These are phyloP conservation scores for Corydoras sp. DNA, from an alignment of 2,113 vertebrate species.

Conservation along the genomic window DNA sequence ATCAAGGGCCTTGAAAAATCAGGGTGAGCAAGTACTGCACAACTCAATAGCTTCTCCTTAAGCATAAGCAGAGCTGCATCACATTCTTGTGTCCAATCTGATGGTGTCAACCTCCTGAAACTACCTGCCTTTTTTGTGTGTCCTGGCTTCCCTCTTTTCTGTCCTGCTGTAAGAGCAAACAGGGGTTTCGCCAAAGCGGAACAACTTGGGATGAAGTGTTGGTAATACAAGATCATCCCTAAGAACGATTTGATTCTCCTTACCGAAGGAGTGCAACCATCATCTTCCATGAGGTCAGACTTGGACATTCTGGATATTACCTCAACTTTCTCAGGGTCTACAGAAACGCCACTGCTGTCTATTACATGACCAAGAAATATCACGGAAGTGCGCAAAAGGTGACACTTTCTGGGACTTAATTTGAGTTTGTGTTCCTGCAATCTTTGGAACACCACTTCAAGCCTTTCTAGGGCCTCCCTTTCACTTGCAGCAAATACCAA, in stretches of 20 bases:
- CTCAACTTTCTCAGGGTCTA: neutral
- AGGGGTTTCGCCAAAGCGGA: constrained; percentile 12
- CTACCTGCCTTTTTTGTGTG: neutral
- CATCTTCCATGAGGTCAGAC: constrained; percentile 3
- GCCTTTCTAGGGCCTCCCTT: neutral
- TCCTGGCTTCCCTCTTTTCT: neutral
- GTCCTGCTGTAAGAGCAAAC: constrained; percentile 11
- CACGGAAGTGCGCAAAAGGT: constrained; percentile 4
- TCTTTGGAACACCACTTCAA: neutral
- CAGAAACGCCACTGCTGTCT: neutral
- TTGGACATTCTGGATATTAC: neutral
- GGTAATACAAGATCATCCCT: constrained; percentile 17
- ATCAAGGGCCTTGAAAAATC: constrained; percentile 18
- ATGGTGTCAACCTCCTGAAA: neutral
- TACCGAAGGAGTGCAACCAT: neutral
- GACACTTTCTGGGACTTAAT: neutral
- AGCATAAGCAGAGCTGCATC: neutral
- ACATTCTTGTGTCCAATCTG: neutral
- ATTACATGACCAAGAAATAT: constrained; percentile 10
- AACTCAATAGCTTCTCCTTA: constrained; percentile 13
- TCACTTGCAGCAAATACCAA: neutral
- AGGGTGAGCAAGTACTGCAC: constrained; percentile 6
- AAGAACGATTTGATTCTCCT: neutral
- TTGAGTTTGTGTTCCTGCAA: neutral
- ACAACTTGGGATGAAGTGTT: constrained; percentile 24